Evolutionary conservation across 2,113 vertebrate genomes (phyloP).

Genomic region (Hyperopisus bebe): DNA sequence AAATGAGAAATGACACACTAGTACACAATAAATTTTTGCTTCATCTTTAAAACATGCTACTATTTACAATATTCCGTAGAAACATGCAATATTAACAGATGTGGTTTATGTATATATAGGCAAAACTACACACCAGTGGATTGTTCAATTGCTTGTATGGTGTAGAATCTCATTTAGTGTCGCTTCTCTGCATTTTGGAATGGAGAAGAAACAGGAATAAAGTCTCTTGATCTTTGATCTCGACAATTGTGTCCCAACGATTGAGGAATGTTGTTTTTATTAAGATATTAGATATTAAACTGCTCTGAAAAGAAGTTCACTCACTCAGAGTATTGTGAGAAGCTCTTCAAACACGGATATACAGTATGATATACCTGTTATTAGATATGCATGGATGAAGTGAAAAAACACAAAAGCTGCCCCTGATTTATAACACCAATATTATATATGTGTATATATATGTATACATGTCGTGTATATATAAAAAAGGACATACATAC

Average conservation of each 20-base stretch:
- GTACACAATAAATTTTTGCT: conserved; percentile 69
- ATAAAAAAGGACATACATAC: no score
- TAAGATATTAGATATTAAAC: background rate
- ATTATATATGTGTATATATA: background rate
- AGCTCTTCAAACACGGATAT: background rate
- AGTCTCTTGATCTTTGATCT: conserved; percentile 18
- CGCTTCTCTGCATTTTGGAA: conserved; percentile 39
- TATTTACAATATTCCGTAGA: conserved; percentile 71
- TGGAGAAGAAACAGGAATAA: conserved; percentile 24
- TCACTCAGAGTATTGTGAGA: background rate
- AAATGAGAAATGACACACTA: conserved; percentile 71
- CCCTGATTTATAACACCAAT: background rate
- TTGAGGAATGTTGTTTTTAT: background rate
- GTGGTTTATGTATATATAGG: conserved; percentile 63
- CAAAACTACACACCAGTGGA: conserved; percentile 65
- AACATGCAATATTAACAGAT: conserved; percentile 77
- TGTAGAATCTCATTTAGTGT: conserved; percentile 56
- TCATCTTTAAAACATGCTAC: conserved; percentile 77
- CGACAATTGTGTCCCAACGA: background rate
- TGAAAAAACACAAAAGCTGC: background rate
- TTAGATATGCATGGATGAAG: background rate
- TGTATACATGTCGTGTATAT: background rate
- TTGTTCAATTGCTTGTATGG: conserved; percentile 59
- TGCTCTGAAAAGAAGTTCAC: background rate
- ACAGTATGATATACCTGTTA: background rate